phyloP scores from a whole-genome alignment of 2,113 vertebrate genomes.

The Ctenomys sociabilis region DNA sequence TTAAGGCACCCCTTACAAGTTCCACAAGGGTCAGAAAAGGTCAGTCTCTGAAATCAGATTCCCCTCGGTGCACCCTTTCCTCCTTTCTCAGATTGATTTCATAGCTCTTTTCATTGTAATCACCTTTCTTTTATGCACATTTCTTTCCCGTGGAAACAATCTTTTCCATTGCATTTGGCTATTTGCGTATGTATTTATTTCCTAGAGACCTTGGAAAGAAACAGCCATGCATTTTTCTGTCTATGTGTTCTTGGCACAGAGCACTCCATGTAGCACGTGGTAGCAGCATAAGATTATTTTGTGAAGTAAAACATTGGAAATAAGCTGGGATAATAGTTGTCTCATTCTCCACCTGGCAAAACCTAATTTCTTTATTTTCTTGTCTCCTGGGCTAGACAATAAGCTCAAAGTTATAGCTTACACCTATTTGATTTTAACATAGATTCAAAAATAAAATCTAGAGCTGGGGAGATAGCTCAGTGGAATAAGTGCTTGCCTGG shows the following conservation, averaged over 20 bases:
- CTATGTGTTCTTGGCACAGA: background rate
- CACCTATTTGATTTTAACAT: background rate
- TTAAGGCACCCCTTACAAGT: background rate
- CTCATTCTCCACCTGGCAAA: constrained; percentile 21
- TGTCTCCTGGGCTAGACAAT: background rate
- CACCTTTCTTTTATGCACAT: background rate
- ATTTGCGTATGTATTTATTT: background rate
- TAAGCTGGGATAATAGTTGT: background rate
- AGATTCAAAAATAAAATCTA: background rate
- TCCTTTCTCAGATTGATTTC: background rate
- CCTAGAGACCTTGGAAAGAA: background rate
- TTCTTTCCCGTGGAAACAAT: constrained; percentile 30
- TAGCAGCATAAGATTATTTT: background rate
- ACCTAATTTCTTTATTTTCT: background rate
- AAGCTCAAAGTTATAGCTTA: background rate
- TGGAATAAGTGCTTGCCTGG: too few species aligned
- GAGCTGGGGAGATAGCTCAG: too few species aligned
- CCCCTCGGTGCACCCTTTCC: background rate
- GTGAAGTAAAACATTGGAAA: constrained; percentile 34
- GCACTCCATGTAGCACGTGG: background rate
- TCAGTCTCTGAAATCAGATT: background rate
- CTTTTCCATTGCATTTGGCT: background rate
- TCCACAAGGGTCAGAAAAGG: background rate
- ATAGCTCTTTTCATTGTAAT: background rate
- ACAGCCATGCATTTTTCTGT: background rate